Conservation (phyloP, 2,113 vertebrate species). For the Sapayoa aenigma region DNA sequence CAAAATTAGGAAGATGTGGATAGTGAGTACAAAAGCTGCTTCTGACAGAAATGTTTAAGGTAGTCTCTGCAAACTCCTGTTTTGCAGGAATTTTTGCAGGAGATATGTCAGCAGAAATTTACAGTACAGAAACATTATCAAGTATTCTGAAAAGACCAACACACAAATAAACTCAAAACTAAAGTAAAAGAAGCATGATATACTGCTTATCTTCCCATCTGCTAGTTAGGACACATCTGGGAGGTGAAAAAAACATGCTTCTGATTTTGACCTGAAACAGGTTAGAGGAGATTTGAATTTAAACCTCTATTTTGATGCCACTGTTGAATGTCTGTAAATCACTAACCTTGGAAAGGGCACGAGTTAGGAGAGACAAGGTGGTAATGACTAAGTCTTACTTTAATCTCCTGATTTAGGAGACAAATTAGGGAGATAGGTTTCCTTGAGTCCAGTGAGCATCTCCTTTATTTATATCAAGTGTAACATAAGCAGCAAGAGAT, state of each 20-base stretch:
- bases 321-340: background rate
- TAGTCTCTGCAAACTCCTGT: background rate
- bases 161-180: background rate
- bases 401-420: background rate
- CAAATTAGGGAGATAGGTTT: background rate
- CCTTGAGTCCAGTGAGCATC: background rate
- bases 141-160: background rate
- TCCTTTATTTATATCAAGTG: background rate
- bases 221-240: background rate
- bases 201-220: background rate
- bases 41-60: background rate
- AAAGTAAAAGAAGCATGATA: background rate
- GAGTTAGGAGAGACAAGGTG: background rate
- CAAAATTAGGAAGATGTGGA: background rate
- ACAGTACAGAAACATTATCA: background rate
- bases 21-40: background rate
- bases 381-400: background rate
- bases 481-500: background rate
- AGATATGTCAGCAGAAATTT: background rate
- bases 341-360: background rate
- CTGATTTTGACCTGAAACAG: background rate
- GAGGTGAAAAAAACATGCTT: background rate
- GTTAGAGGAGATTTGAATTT: background rate
- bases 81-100: background rate
- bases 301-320: background rate